Conservation (phyloP, 2,113 vertebrate species). For the Carlito syrichta region DNA sequence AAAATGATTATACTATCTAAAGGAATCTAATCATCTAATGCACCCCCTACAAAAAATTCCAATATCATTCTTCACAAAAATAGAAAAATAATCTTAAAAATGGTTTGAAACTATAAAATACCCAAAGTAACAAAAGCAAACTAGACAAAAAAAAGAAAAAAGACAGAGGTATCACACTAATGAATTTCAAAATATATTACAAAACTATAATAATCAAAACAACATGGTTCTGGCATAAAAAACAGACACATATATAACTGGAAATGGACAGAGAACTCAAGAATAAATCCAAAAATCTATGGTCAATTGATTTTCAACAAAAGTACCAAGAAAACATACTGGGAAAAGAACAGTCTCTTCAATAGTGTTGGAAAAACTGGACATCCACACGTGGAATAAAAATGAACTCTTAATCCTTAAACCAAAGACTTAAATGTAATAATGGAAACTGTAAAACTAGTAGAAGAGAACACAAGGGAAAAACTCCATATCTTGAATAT, state of each 20-base stretch:
- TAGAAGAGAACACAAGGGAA: background rate
- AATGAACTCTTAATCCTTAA: background rate
- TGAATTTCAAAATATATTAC: background rate
- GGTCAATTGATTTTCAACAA: background rate
- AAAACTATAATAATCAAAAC: background rate
- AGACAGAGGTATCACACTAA: background rate
- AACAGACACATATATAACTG: background rate
- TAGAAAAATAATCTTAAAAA: background rate
- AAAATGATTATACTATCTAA: background rate
- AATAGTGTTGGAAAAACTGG: background rate
- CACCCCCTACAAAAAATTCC: background rate
- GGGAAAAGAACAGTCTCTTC: background rate
- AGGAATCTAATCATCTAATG: background rate
- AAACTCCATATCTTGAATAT: background rate
- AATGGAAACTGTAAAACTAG: too few species aligned
- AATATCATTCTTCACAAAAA: background rate
- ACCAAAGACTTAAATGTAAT: too few species aligned
- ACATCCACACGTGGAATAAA: background rate
- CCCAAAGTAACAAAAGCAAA: background rate
- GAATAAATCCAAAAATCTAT: background rate
- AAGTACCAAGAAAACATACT: background rate
- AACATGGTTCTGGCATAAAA: background rate
- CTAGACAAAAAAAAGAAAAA: background rate
- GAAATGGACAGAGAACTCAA: background rate
- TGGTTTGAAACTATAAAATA: background rate